phyloP scores from a whole-genome alignment of 2,888 invertebrate species.

The Drosophila parthenogenetica region DNA sequence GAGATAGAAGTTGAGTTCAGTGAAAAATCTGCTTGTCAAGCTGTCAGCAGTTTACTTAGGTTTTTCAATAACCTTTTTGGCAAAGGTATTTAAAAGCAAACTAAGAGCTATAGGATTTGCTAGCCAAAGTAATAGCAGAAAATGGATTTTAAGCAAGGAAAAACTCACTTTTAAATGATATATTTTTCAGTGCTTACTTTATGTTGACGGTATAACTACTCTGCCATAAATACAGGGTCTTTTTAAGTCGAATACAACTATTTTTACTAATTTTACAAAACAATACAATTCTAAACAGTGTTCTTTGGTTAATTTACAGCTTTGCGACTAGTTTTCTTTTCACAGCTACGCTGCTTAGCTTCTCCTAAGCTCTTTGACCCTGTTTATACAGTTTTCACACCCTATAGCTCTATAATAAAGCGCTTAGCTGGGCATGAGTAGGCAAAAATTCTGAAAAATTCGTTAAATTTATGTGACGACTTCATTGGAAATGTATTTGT shows the following conservation, averaged over 20 bases:
- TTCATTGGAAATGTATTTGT: conserved; percentile 62
- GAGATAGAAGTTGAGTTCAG: conserved; percentile 37
- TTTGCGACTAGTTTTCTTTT: neutral
- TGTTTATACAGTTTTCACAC: conserved; percentile 2
- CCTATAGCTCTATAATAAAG: conserved; percentile 35
- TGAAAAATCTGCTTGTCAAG: conserved; percentile 24
- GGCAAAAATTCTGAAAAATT: conserved; percentile 10
- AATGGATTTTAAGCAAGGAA: too few relatives aligned
- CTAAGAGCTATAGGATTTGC: too few relatives aligned
- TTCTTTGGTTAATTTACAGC: neutral
- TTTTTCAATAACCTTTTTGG: neutral
- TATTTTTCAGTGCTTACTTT: too few relatives aligned
- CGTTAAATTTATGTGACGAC: conserved; percentile 42
- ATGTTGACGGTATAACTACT: too few relatives aligned
- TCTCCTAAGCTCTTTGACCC: neutral
- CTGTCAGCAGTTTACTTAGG: conserved; percentile 6
- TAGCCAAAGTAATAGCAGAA: too few relatives aligned
- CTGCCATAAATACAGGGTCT: too few relatives aligned
- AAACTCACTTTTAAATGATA: too few relatives aligned
- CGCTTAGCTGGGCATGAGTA: conserved; percentile 13
- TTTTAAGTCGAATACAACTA: too few relatives aligned
- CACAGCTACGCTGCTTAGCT: neutral
- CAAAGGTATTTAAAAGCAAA: neutral
- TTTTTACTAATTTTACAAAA: too few relatives aligned
- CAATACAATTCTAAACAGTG: too few relatives aligned